These are phyloP conservation scores for Ammodytes dubius DNA, from an alignment of 2,113 vertebrate species.

Conservation along the genomic window DNA sequence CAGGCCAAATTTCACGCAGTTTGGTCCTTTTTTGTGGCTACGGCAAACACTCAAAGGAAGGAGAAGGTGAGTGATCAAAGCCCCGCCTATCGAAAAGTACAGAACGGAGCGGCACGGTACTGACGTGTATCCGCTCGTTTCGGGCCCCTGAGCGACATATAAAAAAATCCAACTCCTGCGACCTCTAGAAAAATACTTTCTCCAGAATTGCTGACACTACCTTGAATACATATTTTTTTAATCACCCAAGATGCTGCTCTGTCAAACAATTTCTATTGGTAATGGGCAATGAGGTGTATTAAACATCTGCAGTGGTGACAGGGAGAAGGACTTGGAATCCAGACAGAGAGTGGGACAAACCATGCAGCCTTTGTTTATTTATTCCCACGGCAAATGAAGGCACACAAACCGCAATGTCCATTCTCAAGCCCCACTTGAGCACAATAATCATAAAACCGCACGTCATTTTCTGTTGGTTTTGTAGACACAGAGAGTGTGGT, in stretches of 20 bases:
- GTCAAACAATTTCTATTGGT: not conserved
- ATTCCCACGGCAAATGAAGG: slow-evolving; percentile 25
- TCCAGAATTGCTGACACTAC: no score
- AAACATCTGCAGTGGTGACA: slow-evolving; percentile 6
- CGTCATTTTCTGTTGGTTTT: slow-evolving; percentile 43
- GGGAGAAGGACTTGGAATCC: not conserved
- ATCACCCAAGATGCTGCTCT: not conserved
- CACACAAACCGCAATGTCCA: slow-evolving; percentile 18
- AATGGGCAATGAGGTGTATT: slow-evolving; percentile 6
- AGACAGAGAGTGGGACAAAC: not conserved
- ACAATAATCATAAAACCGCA: slow-evolving; percentile 44
- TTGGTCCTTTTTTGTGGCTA: no score
- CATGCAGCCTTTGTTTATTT: slow-evolving; percentile 26
- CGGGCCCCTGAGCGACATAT: no score
- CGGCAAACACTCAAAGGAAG: no score
- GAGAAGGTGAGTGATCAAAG: no score
- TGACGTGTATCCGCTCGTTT: no score
- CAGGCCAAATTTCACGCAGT: no score
- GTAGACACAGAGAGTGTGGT: slow-evolving; percentile 26
- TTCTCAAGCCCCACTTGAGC: slow-evolving; percentile 31
- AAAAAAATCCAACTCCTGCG: no score
- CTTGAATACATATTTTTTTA: not conserved
- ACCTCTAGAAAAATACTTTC: no score
- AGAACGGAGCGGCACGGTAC: no score
- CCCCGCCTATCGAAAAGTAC: no score